These are phyloP conservation scores for Lypha dubia DNA, from an alignment of 2,888 invertebrate genomes.

Conservation along the genomic window DNA sequence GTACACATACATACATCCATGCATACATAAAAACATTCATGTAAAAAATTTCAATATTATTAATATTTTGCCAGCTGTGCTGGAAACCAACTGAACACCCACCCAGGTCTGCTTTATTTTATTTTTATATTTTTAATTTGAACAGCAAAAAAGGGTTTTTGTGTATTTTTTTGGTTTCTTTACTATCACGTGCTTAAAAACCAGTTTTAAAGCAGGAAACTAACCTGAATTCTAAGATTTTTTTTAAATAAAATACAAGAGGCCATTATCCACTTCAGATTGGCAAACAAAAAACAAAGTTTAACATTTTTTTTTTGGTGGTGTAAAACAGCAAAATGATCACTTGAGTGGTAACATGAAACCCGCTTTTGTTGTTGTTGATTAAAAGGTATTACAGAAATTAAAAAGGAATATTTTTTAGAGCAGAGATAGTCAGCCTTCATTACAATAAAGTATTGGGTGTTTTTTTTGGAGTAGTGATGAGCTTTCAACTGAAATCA, in stretches of 20 bases:
- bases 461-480: not conserved
- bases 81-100: constrained; percentile 48
- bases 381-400: not conserved
- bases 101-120: constrained; percentile 40
- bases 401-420: not conserved
- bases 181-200: constrained; percentile 66
- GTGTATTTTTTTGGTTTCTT: constrained; percentile 27
- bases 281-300: too few relatives aligned
- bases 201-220: constrained; percentile 58
- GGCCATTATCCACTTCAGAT: constrained; percentile 5
- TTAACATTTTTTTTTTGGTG: constrained; percentile 29
- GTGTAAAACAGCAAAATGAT: constrained; percentile 31
- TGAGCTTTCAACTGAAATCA: not conserved
- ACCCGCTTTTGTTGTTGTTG: constrained; percentile 48
- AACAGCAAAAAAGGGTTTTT: constrained; percentile 36
- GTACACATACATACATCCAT: too few relatives aligned
- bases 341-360: constrained; percentile 45
- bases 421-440: not conserved
- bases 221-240: constrained; percentile 52
- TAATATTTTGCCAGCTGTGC: constrained; percentile 59
- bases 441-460: not conserved
- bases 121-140: constrained; percentile 1
- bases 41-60: constrained; percentile 45
- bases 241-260: constrained; percentile 1
- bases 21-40: not conserved